Base-by-base conservation (phyloP, 2,113 vertebrate species). In the Agelaius phoeniceus region DNA sequence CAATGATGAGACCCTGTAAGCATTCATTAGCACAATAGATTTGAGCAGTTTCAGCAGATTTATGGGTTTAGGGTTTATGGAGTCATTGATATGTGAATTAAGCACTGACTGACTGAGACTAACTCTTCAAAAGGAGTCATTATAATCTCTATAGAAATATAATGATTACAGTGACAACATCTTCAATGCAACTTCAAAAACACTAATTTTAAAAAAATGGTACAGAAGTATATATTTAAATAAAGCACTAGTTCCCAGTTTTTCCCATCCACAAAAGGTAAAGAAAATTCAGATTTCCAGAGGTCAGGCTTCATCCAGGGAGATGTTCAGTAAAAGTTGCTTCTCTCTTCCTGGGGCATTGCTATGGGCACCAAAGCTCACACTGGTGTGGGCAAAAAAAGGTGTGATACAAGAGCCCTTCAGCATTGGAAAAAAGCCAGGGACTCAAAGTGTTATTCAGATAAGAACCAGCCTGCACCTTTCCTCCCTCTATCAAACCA, bases 11-110 rank as follows among this genome's bases (percentile, higher is more conserved):
- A 31, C 55, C 55, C 63, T 87, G 63, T 31, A 94, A 68, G 41
- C 75, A 75, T 51, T 90, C 59, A 71, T n/a, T 84, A 89, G 49
- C 73, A 95, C 75, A 94, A 81, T 11, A 71, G 68, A 86, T 68
- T 37, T 19, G 37, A 93, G 66, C 52, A 86, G 37, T 88, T 96
- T 94, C 79, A 68, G 73, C 51, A 94, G 92, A 93, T 90, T 88
- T 95, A 93, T 86, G 80, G 69, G 41, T 92, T 90, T 89, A 52
- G 44, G 75, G 68, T 94, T 92, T 96, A 84, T 88, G 39, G 69
- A 96, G 88, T 95, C 93, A 96, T 27, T 96, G 94, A 97, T 96
- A 96, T 12, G 44, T 89, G 93, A 97, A 96, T 96, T 97, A 97
- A 97, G 96, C 83, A 81, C 88, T 94, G 90, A 96, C 75, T 96